These are phyloP conservation scores for Lutjanus erythropterus DNA, from an alignment of 2,113 vertebrate genomes.

Conservation along the genomic window DNA sequence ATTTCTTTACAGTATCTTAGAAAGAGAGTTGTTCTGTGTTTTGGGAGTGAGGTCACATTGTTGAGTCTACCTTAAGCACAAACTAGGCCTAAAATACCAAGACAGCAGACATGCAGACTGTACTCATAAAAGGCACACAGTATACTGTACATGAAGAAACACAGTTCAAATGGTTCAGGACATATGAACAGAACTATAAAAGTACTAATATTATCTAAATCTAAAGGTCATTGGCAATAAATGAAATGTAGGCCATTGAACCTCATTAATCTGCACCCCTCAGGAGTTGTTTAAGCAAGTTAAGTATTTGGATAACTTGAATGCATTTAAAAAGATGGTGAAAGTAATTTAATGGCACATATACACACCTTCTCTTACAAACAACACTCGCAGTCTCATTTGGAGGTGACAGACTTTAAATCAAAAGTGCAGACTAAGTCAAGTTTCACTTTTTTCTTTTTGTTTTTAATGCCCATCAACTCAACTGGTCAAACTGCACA, in stretches of 20 bases:
- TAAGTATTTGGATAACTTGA: slow-evolving; percentile 38
- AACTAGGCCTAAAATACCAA: slow-evolving; percentile 76
- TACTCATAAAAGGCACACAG: slow-evolving; percentile 80
- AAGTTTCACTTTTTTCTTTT: slow-evolving; percentile 29
- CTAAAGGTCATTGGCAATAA: slow-evolving; percentile 63
- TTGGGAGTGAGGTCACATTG: slow-evolving; percentile 66
- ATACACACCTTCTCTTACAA: slow-evolving; percentile 35
- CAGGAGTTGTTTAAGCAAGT: slow-evolving; percentile 11
- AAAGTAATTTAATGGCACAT: slow-evolving; percentile 41
- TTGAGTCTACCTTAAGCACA: slow-evolving; percentile 70
- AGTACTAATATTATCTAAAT: slow-evolving; percentile 66
- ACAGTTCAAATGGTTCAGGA: slow-evolving; percentile 74
- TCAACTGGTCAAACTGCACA: slow-evolving; percentile 28
- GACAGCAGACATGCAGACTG: slow-evolving; percentile 78
- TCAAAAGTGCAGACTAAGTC: slow-evolving; percentile 31
- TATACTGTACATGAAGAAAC: slow-evolving; percentile 78
- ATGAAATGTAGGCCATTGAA: slow-evolving; percentile 53
- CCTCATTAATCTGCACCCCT: slow-evolving; percentile 39
- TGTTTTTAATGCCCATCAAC: slow-evolving; percentile 44
- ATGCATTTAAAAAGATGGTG: slow-evolving; percentile 33
- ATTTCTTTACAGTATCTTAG: slow-evolving; percentile 35
- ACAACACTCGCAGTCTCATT: slow-evolving; percentile 24
- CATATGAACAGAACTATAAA: slow-evolving; percentile 61
- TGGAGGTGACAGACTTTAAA: slow-evolving; percentile 31
- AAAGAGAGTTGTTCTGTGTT: slow-evolving; percentile 55